Percentiles rank a stretch among this genome's conserved stretches.
Evolutionary conservation across 2,797 vertebrate species (phyloP).

Genomic region (Bradypus variegatus): DNA sequence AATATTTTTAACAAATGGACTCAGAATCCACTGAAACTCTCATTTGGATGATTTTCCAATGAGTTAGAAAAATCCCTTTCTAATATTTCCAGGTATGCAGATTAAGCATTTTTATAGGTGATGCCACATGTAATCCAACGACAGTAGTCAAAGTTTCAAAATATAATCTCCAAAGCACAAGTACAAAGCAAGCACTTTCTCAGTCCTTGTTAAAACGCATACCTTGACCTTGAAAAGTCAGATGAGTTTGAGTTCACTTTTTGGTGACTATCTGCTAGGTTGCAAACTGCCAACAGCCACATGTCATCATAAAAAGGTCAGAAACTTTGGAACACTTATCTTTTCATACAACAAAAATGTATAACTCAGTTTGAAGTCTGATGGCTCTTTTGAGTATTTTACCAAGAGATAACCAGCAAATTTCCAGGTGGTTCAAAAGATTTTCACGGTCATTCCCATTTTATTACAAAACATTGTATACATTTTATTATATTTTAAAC

Average conservation of each 20-base stretch:
- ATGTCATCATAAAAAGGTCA: not conserved
- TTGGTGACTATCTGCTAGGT: not conserved
- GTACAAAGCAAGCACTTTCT: not conserved
- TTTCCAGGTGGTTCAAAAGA: not conserved
- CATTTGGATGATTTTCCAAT: conserved; percentile 17
- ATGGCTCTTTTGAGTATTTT: not conserved
- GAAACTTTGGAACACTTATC: not conserved
- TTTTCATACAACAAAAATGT: not conserved
- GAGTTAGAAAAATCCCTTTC: not conserved
- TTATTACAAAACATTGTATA: not conserved
- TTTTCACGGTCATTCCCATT: not conserved
- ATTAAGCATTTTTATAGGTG: not conserved
- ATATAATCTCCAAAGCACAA: not conserved
- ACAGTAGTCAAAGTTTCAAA: not conserved
- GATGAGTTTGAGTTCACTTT: not conserved
- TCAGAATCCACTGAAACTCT: not conserved
- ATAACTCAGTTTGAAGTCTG: not conserved
- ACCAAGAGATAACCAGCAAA: not conserved
- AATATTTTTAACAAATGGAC: conserved; percentile 35
- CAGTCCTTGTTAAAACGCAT: not conserved
- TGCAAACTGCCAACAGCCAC: not conserved
- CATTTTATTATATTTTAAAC: not conserved
- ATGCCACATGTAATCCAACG: not conserved
- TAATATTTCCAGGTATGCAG: not conserved
- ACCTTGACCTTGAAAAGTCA: not conserved